These are phyloP conservation scores for Podocnemis expansa DNA, from an alignment of 2,113 vertebrate genomes.

Conservation along the genomic window DNA sequence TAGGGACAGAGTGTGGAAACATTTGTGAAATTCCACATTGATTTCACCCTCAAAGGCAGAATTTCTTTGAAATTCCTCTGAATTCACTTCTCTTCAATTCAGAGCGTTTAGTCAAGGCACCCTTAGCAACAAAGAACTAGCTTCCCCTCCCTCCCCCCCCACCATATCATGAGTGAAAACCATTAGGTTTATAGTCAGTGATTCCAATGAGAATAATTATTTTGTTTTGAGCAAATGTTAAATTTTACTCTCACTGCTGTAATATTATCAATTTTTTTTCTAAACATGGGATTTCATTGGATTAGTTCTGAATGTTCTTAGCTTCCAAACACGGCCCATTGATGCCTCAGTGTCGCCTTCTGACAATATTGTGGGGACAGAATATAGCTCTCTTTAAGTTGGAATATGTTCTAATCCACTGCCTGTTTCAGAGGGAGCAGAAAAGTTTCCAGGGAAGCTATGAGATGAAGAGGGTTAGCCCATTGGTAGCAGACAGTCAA, in stretches of 20 bases:
- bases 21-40: not conserved
- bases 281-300: accelerated
- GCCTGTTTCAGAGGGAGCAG: not conserved
- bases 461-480: not conserved
- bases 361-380: not conserved
- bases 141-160: not conserved
- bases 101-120: not conserved
- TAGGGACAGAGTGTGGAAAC: not conserved
- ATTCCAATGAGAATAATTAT: not conserved
- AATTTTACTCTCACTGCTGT: not conserved
- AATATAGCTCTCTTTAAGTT: not conserved
- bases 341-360: not conserved
- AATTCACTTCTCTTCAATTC: not conserved
- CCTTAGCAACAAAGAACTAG: not conserved
- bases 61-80: not conserved
- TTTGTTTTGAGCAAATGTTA: not conserved
- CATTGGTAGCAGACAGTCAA: not conserved
- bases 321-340: not conserved
- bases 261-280: not conserved
- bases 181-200: not conserved
- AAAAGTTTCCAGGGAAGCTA: not conserved
- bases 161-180: not conserved
- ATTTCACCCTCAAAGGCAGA: too few relatives aligned
- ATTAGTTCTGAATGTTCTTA: not conserved
- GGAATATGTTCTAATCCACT: not conserved